Percentiles rank a stretch among this genome's conserved stretches.
These are phyloP conservation scores for Chromis chromis DNA, from an alignment of 2,797 vertebrate species.

Conservation along the genomic window DNA sequence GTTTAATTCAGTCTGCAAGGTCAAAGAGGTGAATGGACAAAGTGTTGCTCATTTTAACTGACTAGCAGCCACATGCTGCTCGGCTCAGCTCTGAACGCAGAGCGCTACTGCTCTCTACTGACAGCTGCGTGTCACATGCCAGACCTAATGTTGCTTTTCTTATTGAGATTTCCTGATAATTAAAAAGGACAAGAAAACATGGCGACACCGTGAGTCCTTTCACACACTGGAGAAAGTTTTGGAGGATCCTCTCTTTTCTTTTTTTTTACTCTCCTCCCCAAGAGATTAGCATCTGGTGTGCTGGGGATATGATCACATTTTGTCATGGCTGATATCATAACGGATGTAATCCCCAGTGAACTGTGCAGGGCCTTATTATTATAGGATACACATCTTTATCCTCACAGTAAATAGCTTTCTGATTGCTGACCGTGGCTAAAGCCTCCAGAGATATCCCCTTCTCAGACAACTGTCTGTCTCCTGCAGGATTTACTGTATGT, in stretches of 20 bases:
- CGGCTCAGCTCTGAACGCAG: constrained; percentile 30
- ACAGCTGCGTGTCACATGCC: constrained; percentile 20
- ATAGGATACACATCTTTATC: constrained; percentile 72
- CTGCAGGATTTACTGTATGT: constrained; percentile 44
- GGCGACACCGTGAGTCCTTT: not conserved
- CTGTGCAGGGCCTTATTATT: constrained; percentile 60
- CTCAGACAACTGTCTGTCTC: constrained; percentile 45
- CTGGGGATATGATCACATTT: constrained; percentile 48
- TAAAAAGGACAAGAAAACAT: constrained; percentile 26
- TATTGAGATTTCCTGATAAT: constrained; percentile 18
- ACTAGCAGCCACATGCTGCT: constrained; percentile 49
- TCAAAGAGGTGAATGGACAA: constrained; percentile 79
- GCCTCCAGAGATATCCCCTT: constrained; percentile 41
- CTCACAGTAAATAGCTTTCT: constrained; percentile 70
- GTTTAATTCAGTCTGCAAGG: constrained; percentile 76
- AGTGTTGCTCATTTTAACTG: constrained; percentile 68
- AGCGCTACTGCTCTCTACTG: constrained; percentile 85
- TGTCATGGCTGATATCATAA: constrained; percentile 39
- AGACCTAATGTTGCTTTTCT: not conserved
- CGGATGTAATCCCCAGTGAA: constrained; percentile 65
- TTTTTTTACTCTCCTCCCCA: not conserved
- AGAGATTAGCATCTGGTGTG: not conserved
- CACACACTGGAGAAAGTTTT: constrained; percentile 17
- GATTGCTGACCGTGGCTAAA: constrained; percentile 61
- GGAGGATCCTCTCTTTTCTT: not conserved